Conservation (phyloP, 2,797 vertebrate genomes). For the Dendrocincla tyrannina region DNA sequence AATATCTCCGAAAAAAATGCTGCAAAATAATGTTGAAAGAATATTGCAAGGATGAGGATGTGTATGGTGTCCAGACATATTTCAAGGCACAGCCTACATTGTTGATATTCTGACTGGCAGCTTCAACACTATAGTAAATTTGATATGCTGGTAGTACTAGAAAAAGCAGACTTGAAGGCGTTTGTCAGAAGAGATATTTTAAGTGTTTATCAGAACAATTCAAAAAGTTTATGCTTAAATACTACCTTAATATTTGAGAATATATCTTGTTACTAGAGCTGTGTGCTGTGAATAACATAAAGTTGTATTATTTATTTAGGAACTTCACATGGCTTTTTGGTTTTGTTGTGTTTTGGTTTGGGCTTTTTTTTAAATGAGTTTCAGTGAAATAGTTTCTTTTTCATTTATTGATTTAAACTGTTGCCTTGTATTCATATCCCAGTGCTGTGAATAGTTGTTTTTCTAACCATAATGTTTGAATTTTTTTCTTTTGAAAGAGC, state of each 20-base stretch:
- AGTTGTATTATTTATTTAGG: neutral
- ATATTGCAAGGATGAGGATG: neutral
- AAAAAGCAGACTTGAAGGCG: neutral
- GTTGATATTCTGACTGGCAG: neutral
- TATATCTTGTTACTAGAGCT: neutral
- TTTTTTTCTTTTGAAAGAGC: neutral
- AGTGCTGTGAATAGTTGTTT: neutral
- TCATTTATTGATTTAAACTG: neutral
- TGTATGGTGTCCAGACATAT: neutral
- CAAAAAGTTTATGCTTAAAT: neutral
- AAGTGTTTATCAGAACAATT: neutral
- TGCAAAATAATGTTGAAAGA: neutral
- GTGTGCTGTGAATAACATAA: neutral
- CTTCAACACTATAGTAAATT: neutral
- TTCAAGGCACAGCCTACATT: neutral
- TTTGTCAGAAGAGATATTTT: neutral
- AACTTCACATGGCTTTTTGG: fast-evolving
- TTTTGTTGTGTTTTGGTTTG: neutral
- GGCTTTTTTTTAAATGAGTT: neutral
- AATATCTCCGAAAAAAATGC: neutral
- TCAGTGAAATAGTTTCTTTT: neutral
- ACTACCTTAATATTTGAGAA: neutral
- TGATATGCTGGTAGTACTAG: neutral
- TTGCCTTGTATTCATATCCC: neutral
- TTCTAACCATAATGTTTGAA: neutral